Evolutionary conservation across 2,113 vertebrate genomes (phyloP).

Genomic region (Nematolebias whitei): DNA sequence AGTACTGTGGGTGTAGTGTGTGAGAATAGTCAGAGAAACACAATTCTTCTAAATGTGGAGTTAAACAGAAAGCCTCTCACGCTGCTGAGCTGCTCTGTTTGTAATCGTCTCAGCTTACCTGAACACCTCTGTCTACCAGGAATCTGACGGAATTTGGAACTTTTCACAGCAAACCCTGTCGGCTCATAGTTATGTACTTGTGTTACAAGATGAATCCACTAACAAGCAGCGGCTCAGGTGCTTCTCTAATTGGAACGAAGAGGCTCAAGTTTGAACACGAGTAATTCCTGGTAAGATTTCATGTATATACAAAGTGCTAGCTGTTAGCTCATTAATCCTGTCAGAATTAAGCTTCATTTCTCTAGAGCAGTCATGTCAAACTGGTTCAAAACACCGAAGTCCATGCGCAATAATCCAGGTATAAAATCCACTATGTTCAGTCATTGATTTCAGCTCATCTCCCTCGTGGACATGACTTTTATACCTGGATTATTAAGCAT

Average conservation of each 20-base stretch:
- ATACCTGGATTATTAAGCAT: no score
- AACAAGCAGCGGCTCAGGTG: not conserved
- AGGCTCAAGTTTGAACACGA: not conserved
- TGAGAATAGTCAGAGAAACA: constrained; percentile 12
- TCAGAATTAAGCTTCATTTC: no score
- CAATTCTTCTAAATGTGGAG: no score
- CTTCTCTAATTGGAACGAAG: not conserved
- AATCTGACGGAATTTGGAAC: constrained; percentile 14
- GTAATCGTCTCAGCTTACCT: constrained; percentile 44
- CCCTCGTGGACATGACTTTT: no score
- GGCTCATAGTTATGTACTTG: not conserved
- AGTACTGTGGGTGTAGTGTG: not conserved
- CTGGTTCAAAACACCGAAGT: no score
- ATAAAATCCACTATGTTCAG: no score
- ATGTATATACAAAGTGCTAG: no score
- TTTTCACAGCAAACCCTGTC: constrained; percentile 23
- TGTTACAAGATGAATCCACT: not conserved
- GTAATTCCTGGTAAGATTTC: not conserved
- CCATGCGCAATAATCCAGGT: no score
- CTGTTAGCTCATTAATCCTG: no score
- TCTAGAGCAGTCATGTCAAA: no score
- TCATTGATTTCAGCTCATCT: no score
- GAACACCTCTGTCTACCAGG: constrained; percentile 12
- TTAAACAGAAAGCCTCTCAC: constrained; percentile 2
- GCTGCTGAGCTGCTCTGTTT: constrained; percentile 20